Conservation (phyloP, 2,113 vertebrate genomes). For the Eretmochelys imbricata region DNA sequence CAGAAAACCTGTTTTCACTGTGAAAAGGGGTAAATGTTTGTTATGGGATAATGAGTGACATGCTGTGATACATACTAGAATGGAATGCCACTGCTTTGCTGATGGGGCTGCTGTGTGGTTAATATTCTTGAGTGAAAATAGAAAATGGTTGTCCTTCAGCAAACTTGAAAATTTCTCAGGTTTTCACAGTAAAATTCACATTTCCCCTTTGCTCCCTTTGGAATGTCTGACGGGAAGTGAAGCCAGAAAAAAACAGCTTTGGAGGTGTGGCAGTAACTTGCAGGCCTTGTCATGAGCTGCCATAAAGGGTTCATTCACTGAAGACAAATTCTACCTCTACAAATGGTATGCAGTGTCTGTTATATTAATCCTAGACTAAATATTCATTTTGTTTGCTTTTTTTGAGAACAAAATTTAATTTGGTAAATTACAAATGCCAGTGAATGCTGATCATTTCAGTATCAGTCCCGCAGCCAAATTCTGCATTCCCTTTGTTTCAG, state of each 20-base stretch:
- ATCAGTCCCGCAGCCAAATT: not conserved
- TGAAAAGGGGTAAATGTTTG: not conserved
- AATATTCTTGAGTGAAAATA: not conserved
- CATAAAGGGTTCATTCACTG: accelerated
- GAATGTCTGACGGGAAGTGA: not conserved
- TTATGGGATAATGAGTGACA: not conserved
- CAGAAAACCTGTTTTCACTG: not conserved
- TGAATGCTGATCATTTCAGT: not conserved
- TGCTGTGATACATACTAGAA: not conserved
- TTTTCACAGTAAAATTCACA: not conserved
- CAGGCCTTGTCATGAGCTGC: not conserved
- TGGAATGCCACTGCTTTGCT: not conserved
- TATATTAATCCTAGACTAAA: not conserved
- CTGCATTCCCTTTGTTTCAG: slow-evolving; percentile 52
- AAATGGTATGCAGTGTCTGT: not conserved
- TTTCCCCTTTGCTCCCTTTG: not conserved
- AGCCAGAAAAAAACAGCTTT: not conserved
- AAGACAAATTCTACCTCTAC: not conserved
- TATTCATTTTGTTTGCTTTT: slow-evolving; percentile 13
- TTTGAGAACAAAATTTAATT: slow-evolving; percentile 16
- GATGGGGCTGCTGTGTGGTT: not conserved
- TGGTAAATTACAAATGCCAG: not conserved
- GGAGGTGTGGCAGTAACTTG: not conserved
- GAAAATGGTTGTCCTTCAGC: not conserved
- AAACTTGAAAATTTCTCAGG: not conserved